Conservation (phyloP, 53 echinoderm and acorn worm species). For the Pentamera pediparva region DNA sequence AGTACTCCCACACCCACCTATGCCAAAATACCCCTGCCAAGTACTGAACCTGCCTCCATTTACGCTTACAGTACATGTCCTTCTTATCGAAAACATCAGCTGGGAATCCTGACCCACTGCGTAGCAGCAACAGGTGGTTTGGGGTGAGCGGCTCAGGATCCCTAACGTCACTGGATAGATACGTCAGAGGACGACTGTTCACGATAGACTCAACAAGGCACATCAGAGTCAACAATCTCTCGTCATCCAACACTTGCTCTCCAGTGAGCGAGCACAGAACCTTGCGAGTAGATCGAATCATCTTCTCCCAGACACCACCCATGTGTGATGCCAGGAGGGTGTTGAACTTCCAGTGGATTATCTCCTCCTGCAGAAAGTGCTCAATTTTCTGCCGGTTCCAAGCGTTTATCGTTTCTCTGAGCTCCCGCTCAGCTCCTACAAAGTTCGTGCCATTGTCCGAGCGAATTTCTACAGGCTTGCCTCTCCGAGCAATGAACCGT, state of each 20-base stretch:
- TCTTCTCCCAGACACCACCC: background rate
- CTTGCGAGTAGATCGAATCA: background rate
- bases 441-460: conserved; percentile 48
- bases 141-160: conserved; percentile 56
- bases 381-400: too few relatives aligned
- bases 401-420: too few relatives aligned
- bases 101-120: conserved; percentile 32
- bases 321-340: background rate
- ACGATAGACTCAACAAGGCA: conserved; percentile 59
- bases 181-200: conserved; percentile 52
- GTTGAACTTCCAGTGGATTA: background rate
- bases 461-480: conserved; percentile 5
- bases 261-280: conserved; percentile 41
- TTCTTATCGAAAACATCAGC: conserved; percentile 42
- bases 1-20: conserved; percentile 43
- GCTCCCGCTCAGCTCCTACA: conserved; percentile 33
- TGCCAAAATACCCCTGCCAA: conserved; percentile 43
- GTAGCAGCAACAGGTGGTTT: conserved; percentile 56
- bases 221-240: conserved; percentile 39
- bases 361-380: background rate
- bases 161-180: conserved; percentile 45
- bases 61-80: conserved; percentile 35
- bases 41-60: conserved; percentile 50
- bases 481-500: conserved; percentile 15
- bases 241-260: conserved; percentile 47